Conservation (phyloP, 2,797 vertebrate species). For the Alectoris magna region DNA sequence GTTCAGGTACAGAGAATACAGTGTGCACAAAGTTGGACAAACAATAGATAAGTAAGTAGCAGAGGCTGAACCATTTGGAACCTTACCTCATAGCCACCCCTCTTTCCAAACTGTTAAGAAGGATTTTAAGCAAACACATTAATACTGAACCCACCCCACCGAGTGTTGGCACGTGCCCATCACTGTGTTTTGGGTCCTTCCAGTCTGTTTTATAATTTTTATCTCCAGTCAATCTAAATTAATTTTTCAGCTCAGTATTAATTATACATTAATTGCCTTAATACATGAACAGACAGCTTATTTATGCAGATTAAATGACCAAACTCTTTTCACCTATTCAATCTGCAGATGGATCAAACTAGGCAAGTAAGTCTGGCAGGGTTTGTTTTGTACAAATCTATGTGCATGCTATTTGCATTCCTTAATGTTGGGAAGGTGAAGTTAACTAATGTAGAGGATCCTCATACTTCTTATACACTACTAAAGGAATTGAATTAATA, state of each 20-base stretch:
- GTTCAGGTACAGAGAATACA: background rate
- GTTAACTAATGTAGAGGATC: background rate
- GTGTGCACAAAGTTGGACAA: background rate
- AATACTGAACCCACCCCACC: constrained; percentile 11
- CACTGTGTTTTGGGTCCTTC: background rate
- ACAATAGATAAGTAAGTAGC: background rate
- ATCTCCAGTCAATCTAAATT: constrained; percentile 42
- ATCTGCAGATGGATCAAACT: constrained; percentile 6
- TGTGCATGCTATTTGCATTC: background rate
- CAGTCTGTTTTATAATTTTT: constrained; percentile 21
- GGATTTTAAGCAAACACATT: constrained; percentile 25
- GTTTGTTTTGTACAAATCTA: background rate
- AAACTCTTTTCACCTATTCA: constrained; percentile 5
- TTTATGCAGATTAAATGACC: constrained; percentile 21
- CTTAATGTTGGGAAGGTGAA: background rate
- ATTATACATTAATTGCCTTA: background rate
- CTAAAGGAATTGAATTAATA: background rate
- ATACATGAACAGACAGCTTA: constrained; percentile 1
- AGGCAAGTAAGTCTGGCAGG: background rate
- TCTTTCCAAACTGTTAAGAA: background rate
- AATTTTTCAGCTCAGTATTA: constrained; percentile 19
- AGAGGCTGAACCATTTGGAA: background rate
- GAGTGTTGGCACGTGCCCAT: constrained; percentile 23
- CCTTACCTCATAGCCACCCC: background rate
- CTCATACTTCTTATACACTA: background rate